A percentile compares a stretch with the other conserved stretches of the same genome.
Evolutionary conservation across 2,888 invertebrate genomes (phyloP).

Genomic region (Philonicus albiceps): DNA sequence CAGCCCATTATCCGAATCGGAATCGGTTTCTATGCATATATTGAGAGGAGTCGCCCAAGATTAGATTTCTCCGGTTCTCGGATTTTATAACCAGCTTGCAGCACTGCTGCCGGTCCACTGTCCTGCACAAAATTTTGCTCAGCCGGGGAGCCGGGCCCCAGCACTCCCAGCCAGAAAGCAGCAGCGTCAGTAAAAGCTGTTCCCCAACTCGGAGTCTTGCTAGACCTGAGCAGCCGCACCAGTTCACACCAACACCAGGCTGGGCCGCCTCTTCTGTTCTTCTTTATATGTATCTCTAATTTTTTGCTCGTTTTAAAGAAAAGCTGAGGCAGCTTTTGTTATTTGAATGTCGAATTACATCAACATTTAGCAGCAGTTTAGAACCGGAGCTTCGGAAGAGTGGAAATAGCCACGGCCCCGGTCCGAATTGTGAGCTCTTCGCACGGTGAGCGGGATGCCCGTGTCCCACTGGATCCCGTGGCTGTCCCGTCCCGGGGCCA

Average conservation of each 20-base stretch:
- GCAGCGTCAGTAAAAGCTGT: not conserved
- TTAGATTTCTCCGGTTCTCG: not conserved
- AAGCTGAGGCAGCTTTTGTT: constrained; percentile 29
- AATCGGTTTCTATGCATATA: not conserved
- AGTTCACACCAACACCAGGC: not conserved
- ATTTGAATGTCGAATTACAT: constrained; percentile 4
- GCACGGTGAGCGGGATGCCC: not conserved
- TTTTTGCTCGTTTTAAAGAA: not conserved
- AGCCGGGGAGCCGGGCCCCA: not conserved
- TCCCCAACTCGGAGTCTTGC: not conserved
- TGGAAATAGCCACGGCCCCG: not conserved
- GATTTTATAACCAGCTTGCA: not conserved
- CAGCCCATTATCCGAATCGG: not conserved
- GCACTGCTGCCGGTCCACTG: not conserved
- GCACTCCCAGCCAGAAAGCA: not conserved
- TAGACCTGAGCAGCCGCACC: not conserved
- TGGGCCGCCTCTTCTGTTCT: not conserved
- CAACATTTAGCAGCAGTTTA: constrained; percentile 23
- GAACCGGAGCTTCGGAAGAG: not conserved
- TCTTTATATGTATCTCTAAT: not conserved
- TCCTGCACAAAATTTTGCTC: not conserved
- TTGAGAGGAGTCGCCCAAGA: not conserved
- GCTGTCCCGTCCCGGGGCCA: not conserved
- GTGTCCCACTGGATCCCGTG: not conserved
- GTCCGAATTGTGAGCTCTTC: not conserved